Evolutionary conservation across 2,888 invertebrate species (phyloP).

Genomic region (Pyrrhopygopsis socrates): DNA sequence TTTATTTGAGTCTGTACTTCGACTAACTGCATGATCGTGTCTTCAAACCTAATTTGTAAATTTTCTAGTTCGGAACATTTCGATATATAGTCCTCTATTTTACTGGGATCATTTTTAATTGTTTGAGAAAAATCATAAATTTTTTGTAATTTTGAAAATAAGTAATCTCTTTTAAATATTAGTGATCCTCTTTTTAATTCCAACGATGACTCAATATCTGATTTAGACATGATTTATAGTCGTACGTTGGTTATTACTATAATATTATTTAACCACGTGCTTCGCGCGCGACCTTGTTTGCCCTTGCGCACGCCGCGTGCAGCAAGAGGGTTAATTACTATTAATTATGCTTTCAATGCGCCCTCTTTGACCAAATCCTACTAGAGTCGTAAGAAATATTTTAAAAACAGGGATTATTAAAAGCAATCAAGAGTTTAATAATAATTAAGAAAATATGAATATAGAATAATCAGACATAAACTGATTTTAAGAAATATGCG

Average conservation of each 20-base stretch:
- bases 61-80: background rate
- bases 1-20: slow-evolving; percentile 1
- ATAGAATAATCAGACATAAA: too few relatives aligned
- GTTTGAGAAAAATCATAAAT: background rate
- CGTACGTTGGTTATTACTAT: too few relatives aligned
- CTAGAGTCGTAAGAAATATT: background rate
- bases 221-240: too few relatives aligned
- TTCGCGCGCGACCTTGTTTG: too few relatives aligned
- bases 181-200: background rate
- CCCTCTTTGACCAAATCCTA: background rate
- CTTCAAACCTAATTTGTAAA: background rate
- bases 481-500: background rate
- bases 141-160: slow-evolving; percentile 7
- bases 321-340: too few relatives aligned
- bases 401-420: background rate
- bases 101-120: background rate
- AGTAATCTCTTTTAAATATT: slow-evolving; percentile 5
- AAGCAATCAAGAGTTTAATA: too few relatives aligned
- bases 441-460: too few relatives aligned
- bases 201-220: background rate
- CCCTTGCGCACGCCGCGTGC: too few relatives aligned
- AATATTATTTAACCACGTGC: too few relatives aligned
- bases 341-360: background rate
- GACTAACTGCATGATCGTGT: background rate
- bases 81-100: background rate